Base-by-base conservation (phyloP, 1,140 invertebrate species). In the Bathynomus jamesi region DNA sequence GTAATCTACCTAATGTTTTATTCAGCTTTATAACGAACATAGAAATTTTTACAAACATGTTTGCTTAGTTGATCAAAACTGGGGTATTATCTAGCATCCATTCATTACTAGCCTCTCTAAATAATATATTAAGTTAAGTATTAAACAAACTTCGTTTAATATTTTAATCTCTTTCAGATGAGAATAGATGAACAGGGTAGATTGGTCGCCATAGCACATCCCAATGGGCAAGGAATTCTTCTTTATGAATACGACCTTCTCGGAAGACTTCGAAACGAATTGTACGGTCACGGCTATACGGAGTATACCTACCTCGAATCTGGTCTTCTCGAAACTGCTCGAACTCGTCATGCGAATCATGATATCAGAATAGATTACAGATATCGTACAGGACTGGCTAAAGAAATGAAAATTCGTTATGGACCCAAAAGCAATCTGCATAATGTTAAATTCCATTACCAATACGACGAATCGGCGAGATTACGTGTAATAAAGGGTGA, bases 241-340 rank as follows among this genome's bases (percentile, higher is more conserved):
- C 83, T 98, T 4, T 77, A 74, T 24, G 93, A 94, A 78, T 98
- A 97, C 79, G 94, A 98, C 81, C 86, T 92, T 76, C 93, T 93
- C 76, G 95, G 95, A 17, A 86, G 93, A 78, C 82, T 98, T 40
- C 90, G 89, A 1, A 90, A 88, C 71, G 98, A 95, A 95, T 90
- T 89, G 75, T 95, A 95, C 89, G 95, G 94, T n/a, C 89, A 94
- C 61, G 84, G 96, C 0, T 91, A 88, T 77, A 93, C 95, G 83
- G 91, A 87, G 4, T 96, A 95, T 79, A 89, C 89, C 2, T 95
- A 94, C 76, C 93, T 95, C 78, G 84, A 92, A 79, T 90, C 90
- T 71, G 93, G 93, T 1, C 85, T 93, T 78, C 82, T 96, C 1
- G 70, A 71, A 40, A 89, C 88, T 75, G 92, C 94, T 82, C 93